Evolutionary conservation across 2,888 invertebrate genomes (phyloP).

Genomic region (Drosophila ezoana): DNA sequence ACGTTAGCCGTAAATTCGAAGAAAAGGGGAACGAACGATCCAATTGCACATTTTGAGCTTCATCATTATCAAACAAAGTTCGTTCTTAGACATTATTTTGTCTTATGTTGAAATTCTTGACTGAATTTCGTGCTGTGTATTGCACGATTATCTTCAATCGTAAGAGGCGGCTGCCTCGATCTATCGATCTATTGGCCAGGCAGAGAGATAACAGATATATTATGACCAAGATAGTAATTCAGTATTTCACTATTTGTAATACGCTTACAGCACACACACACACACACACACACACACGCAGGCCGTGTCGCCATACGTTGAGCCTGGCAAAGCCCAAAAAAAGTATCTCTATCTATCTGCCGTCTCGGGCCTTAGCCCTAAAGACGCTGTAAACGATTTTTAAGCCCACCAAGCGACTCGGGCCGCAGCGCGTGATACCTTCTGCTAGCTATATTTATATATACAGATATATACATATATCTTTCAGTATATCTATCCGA

Average conservation of each 20-base stretch:
- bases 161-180: conserved; percentile 50
- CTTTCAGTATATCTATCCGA: not conserved
- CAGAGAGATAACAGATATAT: conserved; percentile 51
- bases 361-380: conserved; percentile 51
- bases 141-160: conserved; percentile 39
- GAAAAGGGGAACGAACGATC: too few species aligned
- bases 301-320: conserved; percentile 32
- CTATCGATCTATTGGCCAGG: conserved; percentile 50
- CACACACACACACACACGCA: not conserved
- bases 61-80: too few species aligned
- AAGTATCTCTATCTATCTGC: conserved; percentile 39
- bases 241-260: conserved; percentile 17
- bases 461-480: not conserved
- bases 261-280: conserved; percentile 5
- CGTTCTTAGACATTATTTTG: too few species aligned
- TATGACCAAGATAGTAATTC: conserved; percentile 23
- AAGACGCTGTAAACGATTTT: conserved; percentile 79
- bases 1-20: too few species aligned
- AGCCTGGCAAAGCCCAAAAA: conserved; percentile 42
- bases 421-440: conserved; percentile 62
- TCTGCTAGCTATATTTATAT: too few species aligned
- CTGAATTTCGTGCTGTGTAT: conserved; percentile 25
- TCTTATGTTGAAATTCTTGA: too few species aligned
- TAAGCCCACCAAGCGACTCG: conserved; percentile 56
- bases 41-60: too few species aligned